phyloP scores from a whole-genome alignment of 1,140 invertebrate species.

The Belonocnema kinseyi region DNA sequence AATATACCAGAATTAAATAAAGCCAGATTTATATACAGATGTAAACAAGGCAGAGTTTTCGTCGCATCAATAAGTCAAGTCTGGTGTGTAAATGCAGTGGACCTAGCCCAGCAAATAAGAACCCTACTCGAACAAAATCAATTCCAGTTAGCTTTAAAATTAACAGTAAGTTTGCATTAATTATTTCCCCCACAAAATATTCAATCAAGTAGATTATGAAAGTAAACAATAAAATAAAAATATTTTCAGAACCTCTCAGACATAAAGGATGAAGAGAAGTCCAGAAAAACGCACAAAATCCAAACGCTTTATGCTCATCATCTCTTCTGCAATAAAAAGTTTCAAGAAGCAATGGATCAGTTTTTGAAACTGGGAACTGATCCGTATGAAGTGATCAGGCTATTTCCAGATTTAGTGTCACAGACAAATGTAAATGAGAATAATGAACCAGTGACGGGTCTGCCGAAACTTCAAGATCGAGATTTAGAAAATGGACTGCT shows the following conservation, averaged over 20 bases:
- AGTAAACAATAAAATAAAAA: constrained; percentile 27
- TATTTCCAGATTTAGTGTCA: constrained; percentile 93
- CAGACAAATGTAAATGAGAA: constrained; percentile 79
- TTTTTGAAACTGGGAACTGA: constrained; percentile 93
- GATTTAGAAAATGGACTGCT: constrained; percentile 92
- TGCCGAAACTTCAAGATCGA: constrained; percentile 84
- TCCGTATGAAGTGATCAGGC: constrained; percentile 94
- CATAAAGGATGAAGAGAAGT: constrained; percentile 87
- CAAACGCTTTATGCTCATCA: constrained; percentile 93
- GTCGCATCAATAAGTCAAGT: constrained; percentile 90
- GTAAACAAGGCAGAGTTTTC: constrained; percentile 87
- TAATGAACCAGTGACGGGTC: constrained; percentile 63
- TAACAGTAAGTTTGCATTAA: constrained; percentile 83
- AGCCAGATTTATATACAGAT: constrained; percentile 83
- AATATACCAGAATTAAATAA: constrained; percentile 79
- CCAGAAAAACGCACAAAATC: constrained; percentile 89
- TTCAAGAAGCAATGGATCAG: constrained; percentile 92
- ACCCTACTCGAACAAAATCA: constrained; percentile 91
- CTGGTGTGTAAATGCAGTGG: constrained; percentile 88
- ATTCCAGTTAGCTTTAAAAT: constrained; percentile 93
- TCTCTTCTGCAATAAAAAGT: constrained; percentile 91
- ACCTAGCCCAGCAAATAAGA: constrained; percentile 88
- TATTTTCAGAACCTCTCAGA: constrained; percentile 87
- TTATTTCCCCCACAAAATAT: constrained; percentile 2
- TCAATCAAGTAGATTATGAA: neutral